Conservation (phyloP, 2,888 invertebrate species). For the Lycaena phlaeas region DNA sequence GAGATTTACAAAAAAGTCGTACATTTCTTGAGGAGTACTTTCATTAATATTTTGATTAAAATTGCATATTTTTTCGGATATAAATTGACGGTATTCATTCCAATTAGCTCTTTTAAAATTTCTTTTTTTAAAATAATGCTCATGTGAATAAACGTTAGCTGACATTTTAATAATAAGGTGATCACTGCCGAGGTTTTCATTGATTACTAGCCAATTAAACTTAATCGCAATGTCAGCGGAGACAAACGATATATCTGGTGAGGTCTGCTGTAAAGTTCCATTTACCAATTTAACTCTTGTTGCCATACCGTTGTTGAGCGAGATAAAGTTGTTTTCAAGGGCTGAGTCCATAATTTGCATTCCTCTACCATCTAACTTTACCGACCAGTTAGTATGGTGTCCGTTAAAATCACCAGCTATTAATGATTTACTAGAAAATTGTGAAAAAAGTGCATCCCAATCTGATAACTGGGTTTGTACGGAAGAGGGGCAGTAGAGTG, state of each 20-base stretch:
- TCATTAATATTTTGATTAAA: neutral
- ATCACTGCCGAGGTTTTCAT: neutral
- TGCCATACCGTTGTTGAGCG: conserved; percentile 7
- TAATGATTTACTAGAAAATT: conserved; percentile 8
- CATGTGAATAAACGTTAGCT: no score
- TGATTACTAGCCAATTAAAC: neutral
- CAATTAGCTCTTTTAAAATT: neutral
- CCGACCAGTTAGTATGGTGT: conserved; percentile 16
- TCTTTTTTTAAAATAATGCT: neutral
- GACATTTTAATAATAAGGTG: neutral
- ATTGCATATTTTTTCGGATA: neutral
- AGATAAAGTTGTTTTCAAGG: conserved; percentile 10
- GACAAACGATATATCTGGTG: neutral
- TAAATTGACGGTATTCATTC: neutral
- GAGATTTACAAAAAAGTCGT: neutral
- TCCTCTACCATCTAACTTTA: conserved; percentile 15
- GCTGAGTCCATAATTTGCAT: neutral
- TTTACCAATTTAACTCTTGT: conserved; percentile 12
- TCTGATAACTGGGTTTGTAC: conserved; percentile 9
- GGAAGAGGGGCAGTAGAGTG: conserved; percentile 17
- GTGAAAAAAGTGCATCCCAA: conserved; percentile 9
- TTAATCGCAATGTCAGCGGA: neutral
- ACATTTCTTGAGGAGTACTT: neutral
- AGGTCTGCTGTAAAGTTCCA: neutral
- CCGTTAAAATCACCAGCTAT: conserved; percentile 17